phyloP scores from a whole-genome alignment of 2,797 vertebrate genomes.

The Smutsia temminckii region DNA sequence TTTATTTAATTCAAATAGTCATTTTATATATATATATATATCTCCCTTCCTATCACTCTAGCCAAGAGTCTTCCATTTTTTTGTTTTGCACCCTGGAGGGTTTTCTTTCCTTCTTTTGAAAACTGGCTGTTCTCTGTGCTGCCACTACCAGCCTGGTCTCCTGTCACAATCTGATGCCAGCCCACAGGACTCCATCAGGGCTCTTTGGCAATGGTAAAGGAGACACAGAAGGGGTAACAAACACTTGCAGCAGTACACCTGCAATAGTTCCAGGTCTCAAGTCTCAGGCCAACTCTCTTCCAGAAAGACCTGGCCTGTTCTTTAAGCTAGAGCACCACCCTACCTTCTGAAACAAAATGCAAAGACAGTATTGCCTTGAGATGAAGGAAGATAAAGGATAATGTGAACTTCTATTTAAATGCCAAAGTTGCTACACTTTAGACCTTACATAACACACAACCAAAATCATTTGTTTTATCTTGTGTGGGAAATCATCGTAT shows the following conservation, averaged over 20 bases:
- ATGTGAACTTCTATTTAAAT: background rate
- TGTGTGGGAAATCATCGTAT: background rate
- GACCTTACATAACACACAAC: background rate
- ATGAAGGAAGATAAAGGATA: background rate
- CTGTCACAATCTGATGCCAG: background rate
- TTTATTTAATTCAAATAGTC: background rate
- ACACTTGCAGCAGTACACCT: background rate
- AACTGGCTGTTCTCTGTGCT: background rate
- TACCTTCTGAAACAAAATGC: conserved; percentile 24
- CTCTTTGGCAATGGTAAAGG: background rate
- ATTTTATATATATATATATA: background rate
- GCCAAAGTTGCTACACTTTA: background rate
- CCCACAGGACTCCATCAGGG: background rate
- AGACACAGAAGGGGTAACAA: background rate
- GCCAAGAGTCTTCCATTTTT: background rate
- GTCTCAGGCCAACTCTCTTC: background rate
- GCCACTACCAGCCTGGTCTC: background rate
- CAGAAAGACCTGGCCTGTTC: background rate
- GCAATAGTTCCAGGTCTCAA: background rate
- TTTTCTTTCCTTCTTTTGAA: conserved; percentile 24
- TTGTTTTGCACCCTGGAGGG: background rate
- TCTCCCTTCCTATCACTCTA: background rate
- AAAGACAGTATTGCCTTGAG: background rate
- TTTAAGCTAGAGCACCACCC: background rate
- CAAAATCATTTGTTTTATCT: background rate